phyloP scores from a whole-genome alignment of 2,888 invertebrate genomes.

The Aspidapion aeneum region DNA sequence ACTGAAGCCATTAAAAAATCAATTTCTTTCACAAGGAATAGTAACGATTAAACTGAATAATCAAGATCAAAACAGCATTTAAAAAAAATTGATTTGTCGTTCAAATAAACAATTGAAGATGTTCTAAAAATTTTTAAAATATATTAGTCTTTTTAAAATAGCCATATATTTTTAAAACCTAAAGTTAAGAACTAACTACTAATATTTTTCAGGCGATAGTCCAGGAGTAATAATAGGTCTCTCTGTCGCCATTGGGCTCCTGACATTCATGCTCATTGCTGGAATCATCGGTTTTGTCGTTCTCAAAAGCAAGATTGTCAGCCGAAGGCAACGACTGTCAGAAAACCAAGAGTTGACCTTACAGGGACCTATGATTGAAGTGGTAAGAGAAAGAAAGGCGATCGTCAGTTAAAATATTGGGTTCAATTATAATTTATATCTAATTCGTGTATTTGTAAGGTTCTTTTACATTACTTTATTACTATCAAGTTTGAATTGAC shows the following conservation, averaged over 20 bases:
- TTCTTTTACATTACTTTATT: constrained; percentile 4
- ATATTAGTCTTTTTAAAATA: no score
- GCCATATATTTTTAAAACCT: no score
- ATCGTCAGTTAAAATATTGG: neutral
- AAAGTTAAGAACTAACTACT: no score
- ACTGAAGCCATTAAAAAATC: no score
- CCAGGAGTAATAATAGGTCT: constrained; percentile 46
- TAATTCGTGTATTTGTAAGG: neutral
- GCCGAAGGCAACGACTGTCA: constrained; percentile 49
- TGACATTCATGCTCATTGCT: constrained; percentile 61
- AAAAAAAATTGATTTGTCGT: no score
- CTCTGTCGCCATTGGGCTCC: constrained; percentile 65
- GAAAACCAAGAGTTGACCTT: constrained; percentile 68
- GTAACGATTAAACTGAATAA: no score
- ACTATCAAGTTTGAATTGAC: neutral
- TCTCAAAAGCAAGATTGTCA: constrained; percentile 51
- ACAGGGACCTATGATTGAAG: constrained; percentile 76
- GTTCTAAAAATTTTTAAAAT: no score
- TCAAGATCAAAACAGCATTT: no score
- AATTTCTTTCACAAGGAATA: no score
- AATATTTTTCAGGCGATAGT: constrained; percentile 45
- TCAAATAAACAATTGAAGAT: no score
- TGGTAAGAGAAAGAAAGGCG: no score
- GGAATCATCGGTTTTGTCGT: constrained; percentile 62
- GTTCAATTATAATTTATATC: no score